A percentile compares a stretch with the other conserved stretches of the same genome.
Evolutionary conservation across 2,113 vertebrate species (phyloP).

Genomic region (Callospermophilus lateralis): DNA sequence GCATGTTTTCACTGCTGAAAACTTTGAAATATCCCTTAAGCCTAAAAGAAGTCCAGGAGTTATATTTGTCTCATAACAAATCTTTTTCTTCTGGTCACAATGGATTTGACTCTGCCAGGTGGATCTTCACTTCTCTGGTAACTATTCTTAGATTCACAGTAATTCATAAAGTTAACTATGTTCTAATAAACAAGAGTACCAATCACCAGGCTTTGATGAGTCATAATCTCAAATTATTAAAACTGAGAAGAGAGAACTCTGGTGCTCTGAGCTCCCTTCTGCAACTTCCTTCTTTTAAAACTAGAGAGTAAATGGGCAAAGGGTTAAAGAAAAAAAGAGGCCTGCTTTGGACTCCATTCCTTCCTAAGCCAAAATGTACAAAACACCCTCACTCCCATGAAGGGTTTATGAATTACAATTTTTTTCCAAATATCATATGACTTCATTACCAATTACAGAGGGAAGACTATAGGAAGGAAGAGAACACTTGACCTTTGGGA

Average conservation of each 20-base stretch:
- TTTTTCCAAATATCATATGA: not conserved
- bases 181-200: not conserved
- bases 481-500: not conserved
- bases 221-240: constrained; percentile 40
- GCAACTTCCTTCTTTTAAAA: constrained; percentile 24
- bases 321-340: not conserved
- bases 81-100: constrained; percentile 13
- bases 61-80: not conserved
- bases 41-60: constrained; percentile 20
- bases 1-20: constrained; percentile 10
- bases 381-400: not conserved
- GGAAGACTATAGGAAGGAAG: not conserved
- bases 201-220: not conserved
- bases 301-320: not conserved
- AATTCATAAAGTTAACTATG: not conserved
- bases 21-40: not conserved
- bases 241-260: not conserved
- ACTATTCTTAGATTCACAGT: not conserved
- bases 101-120: not conserved
- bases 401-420: not conserved
- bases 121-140: not conserved
- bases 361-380: not conserved
- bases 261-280: not conserved
- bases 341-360: not conserved
- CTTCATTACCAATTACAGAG: not conserved